Evolutionary conservation across 64 coral and sea anemone genomes (phyloP), one percentile per base, ranked within the genome.

Genomic region (Dendronephthya gigantea): DNA sequence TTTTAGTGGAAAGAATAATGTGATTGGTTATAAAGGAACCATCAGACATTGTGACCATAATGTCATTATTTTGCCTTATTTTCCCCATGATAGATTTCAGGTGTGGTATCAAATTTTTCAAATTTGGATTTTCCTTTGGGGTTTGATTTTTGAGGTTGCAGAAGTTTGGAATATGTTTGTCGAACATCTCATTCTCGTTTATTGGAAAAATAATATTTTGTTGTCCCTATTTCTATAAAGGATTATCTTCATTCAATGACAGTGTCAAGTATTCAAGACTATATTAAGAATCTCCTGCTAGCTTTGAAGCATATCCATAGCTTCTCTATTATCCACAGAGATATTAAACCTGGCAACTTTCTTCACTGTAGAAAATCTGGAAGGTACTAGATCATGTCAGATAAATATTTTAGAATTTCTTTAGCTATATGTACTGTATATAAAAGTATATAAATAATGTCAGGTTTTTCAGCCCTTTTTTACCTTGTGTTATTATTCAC

Each of bases 261-360:
- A 87, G 84, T 97, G 8, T 93, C 91, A 87, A 89, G 91, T 38
- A 93, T 97, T 43, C 91, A 88, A 58, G 86, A 93, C 8, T 97
- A 97, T 34, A 93, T 97, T 87, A 93, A 83, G 87, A 97, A 97
- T 82, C 87, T 97, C 14, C 91, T 97, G 15, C 87, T 91, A 85
- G 94, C 94, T 9, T 83, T 97, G 45, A 93, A 84, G 58, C 85
- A 92, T 50, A 90, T 97, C 27, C 94, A 97, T 84, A 91, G 89
- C n/a, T 97, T 93, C 39, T 36, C 93, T 58, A 86, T 97, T 62
- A 97, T 97, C 45, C 94, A 97, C 36, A 84, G 94, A 87, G 94
- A 97, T 90, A 84, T 97, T 19, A 97, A 97, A 69, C 94, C 94
- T 59, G 93, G 94, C 55, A 97, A 97, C 41, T 97, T 97, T 85